These are phyloP conservation scores for Gastrophryne carolinensis DNA, from an alignment of 2,797 vertebrate species.

Conservation along the genomic window DNA sequence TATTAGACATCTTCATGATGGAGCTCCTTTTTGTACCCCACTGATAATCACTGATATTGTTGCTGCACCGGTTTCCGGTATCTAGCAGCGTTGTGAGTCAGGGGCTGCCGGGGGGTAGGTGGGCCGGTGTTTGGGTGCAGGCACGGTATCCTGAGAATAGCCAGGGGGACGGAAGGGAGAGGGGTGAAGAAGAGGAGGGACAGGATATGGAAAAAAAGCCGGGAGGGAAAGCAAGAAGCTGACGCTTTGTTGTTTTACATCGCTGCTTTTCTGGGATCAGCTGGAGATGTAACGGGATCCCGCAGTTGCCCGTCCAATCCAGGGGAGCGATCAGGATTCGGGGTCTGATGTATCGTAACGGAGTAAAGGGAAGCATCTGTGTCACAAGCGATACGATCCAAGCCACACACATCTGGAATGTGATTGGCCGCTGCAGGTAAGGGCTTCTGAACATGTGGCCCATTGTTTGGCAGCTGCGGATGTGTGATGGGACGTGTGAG, in stretches of 20 bases:
- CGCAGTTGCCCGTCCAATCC: background rate
- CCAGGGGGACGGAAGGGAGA: slow-evolving; percentile 3
- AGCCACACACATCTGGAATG: background rate
- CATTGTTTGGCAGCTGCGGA: background rate
- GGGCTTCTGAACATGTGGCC: background rate
- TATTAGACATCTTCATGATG: no score
- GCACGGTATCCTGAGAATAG: background rate
- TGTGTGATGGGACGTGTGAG: background rate
- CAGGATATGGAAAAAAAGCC: slow-evolving; percentile 30
- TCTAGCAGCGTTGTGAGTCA: no score
- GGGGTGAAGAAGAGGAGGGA: slow-evolving; percentile 26
- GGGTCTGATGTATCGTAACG: background rate
- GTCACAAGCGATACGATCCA: background rate
- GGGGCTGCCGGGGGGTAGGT: background rate
- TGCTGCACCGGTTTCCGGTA: no score
- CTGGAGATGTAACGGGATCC: background rate
- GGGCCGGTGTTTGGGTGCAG: background rate
- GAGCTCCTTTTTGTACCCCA: no score
- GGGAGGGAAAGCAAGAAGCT: background rate
- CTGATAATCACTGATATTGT: no score
- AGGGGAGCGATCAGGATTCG: background rate
- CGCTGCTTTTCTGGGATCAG: background rate
- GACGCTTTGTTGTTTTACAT: background rate
- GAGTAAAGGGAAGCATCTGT: no score
- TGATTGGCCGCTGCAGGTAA: background rate